Evolutionary conservation across 2,113 vertebrate genomes (phyloP).

Genomic region (Bufo gargarizans): DNA sequence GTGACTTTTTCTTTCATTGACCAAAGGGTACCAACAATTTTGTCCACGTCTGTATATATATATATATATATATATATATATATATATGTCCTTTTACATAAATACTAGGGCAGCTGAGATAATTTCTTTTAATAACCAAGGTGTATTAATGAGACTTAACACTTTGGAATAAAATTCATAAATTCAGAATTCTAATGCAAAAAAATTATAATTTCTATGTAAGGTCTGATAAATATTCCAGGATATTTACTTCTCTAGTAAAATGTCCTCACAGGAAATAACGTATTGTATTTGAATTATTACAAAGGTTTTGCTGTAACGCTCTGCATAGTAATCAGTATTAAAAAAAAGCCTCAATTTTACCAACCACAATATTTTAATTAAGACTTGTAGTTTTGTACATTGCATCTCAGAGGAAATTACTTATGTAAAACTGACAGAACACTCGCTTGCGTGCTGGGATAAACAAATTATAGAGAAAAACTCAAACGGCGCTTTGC

Average conservation of each 20-base stretch:
- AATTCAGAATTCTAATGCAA: conserved; percentile 19
- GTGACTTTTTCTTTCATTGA: too few relatives aligned
- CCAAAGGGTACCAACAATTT: too few relatives aligned
- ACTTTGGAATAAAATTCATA: conserved; percentile 13
- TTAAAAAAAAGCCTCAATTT: conserved; percentile 39
- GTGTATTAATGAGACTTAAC: conserved; percentile 16
- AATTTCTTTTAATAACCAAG: neutral
- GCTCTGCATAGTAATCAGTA: conserved; percentile 29
- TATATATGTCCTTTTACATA: neutral
- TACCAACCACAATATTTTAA: conserved; percentile 52
- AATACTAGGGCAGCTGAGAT: neutral
- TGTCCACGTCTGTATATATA: too few relatives aligned
- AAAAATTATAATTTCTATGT: conserved; percentile 9
- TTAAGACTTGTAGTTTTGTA: conserved; percentile 59
- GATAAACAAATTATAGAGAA: conserved; percentile 56
- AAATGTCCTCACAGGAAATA: conserved; percentile 17
- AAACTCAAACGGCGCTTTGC: conserved; percentile 50
- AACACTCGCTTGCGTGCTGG: conserved; percentile 52
- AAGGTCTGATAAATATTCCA: conserved; percentile 35
- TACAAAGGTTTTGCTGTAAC: conserved; percentile 16
- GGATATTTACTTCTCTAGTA: conserved; percentile 15
- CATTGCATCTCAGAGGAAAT: conserved; percentile 56
- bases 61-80: neutral
- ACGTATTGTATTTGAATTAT: conserved; percentile 46
- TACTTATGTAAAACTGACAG: conserved; percentile 55